Evolutionary conservation across 2,888 invertebrate genomes (phyloP), one percentile per base, ranked within the genome.

Genomic region (Nymphalis urticae): DNA sequence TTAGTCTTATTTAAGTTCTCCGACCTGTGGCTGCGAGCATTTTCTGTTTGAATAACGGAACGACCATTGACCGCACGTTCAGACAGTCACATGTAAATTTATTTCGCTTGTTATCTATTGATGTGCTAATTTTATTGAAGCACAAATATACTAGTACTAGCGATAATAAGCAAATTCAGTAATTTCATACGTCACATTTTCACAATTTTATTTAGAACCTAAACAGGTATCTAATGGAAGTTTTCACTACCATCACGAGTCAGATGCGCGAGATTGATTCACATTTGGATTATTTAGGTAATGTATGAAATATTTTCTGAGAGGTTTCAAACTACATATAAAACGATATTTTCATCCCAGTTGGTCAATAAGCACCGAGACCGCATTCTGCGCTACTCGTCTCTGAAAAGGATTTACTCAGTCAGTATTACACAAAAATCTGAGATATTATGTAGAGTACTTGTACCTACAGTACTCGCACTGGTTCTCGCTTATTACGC

Each of bases 21-120:
- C 24, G 68, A 64, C 68, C 68, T 27, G 36, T 27, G 17, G n/a
- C 51, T 50, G 59, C 64, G n/a, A 65, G 19, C 32, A 56, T 32
- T 62, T 36, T 47, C 13, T 48, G 60, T 42, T 19, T 65, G 21
- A 48, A 42, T 69, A 65, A 68, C 68, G 68, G 69, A 56, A 61
- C 56, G 48, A n/a, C 36, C 36, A 48, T 61, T 64, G 64, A 56
- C 48, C 60, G 48, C 36, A 69, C 65, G 50, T 47, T 32, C 59
- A 54, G 42, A 62, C 62, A 42, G 9, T 24, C 47, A 32, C 54
- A 58, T 58, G 62, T 65, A 56, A 66, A 66, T 48, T 32, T 65
- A 7, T 65, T 53, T 48, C 62, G n/a, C 54, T 13, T 27, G 17
- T 27, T 9, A 54, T 36, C 16, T 69, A 65, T 65, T 62, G 19